Evolutionary conservation across 1,140 invertebrate species (phyloP).

Genomic region (Ylistrum balloti): DNA sequence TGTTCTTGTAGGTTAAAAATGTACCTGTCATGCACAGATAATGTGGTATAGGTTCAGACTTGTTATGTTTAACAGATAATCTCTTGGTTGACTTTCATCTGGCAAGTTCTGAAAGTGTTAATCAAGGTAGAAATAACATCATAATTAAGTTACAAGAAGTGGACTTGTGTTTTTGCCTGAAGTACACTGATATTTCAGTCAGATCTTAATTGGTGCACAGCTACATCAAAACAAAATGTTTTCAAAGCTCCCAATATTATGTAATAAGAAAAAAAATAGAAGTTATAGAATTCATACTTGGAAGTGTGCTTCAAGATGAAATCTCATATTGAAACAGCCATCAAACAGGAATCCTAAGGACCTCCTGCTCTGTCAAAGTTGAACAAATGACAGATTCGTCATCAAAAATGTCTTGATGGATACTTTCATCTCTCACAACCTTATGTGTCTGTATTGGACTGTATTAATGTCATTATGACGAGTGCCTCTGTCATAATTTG

Average conservation of each 20-base stretch:
- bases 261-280: not conserved
- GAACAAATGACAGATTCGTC: too few species aligned
- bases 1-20: not conserved
- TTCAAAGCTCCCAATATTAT: not conserved
- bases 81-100: not conserved
- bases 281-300: not conserved
- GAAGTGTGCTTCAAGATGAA: constrained; percentile 6
- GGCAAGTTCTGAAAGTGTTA: not conserved
- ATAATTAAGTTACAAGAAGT: constrained; percentile 13
- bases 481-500: too few species aligned
- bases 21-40: not conserved
- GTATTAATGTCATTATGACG: too few species aligned
- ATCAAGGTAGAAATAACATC: not conserved
- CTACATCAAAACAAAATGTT: not conserved
- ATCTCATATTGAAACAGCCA: not conserved
- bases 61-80: constrained; percentile 19
- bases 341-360: not conserved
- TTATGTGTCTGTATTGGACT: too few species aligned
- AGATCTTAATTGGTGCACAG: not conserved
- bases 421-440: too few species aligned
- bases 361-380: too few species aligned
- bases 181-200: not conserved
- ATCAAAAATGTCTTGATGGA: too few species aligned
- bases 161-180: not conserved
- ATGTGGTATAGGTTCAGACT: not conserved